Percentiles rank a stretch among this genome's conserved stretches.
phyloP scores from a whole-genome alignment of 2,888 invertebrate species.

The Ernsta delagoae region DNA sequence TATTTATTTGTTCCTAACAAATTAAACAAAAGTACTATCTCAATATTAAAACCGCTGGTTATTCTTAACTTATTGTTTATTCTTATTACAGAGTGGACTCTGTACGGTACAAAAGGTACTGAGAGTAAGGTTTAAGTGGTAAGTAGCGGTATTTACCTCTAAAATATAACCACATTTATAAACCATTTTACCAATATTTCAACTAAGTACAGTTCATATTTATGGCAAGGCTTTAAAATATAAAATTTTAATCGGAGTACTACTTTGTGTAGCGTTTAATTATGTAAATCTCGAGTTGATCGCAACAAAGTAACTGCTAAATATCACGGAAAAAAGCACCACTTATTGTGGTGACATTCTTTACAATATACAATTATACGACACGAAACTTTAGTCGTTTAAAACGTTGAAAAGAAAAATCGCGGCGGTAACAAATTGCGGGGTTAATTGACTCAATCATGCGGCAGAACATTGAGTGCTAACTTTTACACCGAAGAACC shows the following conservation, averaged over 20 bases:
- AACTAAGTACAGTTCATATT: not conserved
- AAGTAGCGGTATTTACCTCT: not conserved
- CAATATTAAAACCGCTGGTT: too few relatives aligned
- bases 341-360: conserved; percentile 33
- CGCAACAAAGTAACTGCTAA: conserved; percentile 34
- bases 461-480: conserved; percentile 20
- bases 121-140: not conserved
- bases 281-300: conserved; percentile 27
- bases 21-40: too few relatives aligned
- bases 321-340: conserved; percentile 28
- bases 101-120: too few relatives aligned
- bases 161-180: not conserved
- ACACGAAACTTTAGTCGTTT: conserved; percentile 25
- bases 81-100: too few relatives aligned
- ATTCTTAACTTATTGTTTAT: too few relatives aligned
- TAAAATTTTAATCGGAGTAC: conserved; percentile 16
- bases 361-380: conserved; percentile 33
- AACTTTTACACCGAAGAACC: conserved; percentile 23
- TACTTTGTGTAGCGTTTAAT: conserved; percentile 26
- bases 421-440: conserved; percentile 32
- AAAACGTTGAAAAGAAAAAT: conserved; percentile 31
- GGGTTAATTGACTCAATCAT: conserved; percentile 35
- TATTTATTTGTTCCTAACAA: too few relatives aligned
- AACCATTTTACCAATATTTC: not conserved
- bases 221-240: conserved; percentile 5